These are phyloP conservation scores for Hofmannophila pseudospretella DNA, from an alignment of 2,888 invertebrate species.

Conservation along the genomic window DNA sequence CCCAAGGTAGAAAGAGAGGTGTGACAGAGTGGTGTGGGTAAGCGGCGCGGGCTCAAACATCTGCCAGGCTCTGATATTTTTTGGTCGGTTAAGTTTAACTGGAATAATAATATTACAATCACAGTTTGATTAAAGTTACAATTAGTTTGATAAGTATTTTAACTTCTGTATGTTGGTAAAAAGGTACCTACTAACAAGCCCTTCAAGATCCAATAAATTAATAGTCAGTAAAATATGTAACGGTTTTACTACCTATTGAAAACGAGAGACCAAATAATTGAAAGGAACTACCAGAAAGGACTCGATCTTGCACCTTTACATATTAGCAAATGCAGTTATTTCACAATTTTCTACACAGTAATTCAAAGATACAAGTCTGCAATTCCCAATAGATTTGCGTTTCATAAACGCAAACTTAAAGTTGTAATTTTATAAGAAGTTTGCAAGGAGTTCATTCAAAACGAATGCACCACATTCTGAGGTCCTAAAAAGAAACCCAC, in stretches of 20 bases:
- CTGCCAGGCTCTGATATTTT: conserved; percentile 61
- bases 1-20: conserved; percentile 21
- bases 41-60: conserved; percentile 62
- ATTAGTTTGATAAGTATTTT: conserved; percentile 6
- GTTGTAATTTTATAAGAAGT: conserved; percentile 35
- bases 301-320: conserved; percentile 39
- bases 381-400: neutral
- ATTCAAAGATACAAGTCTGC: neutral
- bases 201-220: neutral
- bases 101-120: conserved; percentile 47
- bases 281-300: conserved; percentile 33
- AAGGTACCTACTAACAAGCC: neutral
- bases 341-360: neutral
- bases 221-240: conserved; percentile 32
- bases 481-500: conserved; percentile 40
- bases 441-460: conserved; percentile 64
- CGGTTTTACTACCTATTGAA: conserved; percentile 58
- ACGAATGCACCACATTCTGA: conserved; percentile 54
- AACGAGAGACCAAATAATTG: conserved; percentile 33
- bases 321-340: conserved; percentile 11
- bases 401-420: conserved; percentile 8
- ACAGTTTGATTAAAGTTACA: conserved; percentile 27
- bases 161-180: neutral
- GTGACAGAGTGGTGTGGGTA: conserved; percentile 32
- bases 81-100: conserved; percentile 46